A percentile compares a stretch with the other conserved stretches of the same genome.
phyloP scores from a whole-genome alignment of 2,888 invertebrate species.

The Bellardia bayeri region DNA sequence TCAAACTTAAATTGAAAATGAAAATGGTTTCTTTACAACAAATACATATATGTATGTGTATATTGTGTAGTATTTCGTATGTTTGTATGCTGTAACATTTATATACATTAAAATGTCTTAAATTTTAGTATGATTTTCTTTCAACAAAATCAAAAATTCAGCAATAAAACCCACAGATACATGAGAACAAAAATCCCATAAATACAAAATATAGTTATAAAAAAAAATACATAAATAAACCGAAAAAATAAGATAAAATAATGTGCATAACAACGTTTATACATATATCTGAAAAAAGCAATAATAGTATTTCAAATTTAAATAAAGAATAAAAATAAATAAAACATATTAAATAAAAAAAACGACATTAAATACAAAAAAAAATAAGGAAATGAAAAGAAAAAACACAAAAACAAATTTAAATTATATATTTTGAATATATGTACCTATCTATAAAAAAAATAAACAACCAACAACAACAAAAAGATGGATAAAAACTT shows the following conservation, averaged over 20 bases:
- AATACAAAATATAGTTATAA: conserved; percentile 42
- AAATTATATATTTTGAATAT: conserved; percentile 78
- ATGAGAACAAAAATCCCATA: conserved; percentile 49
- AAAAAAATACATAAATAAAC: conserved; percentile 23
- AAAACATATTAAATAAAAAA: conserved; percentile 49
- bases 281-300: conserved; percentile 67
- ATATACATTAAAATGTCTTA: conserved; percentile 11
- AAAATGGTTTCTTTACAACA: conserved; percentile 70
- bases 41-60: neutral
- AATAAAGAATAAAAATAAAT: conserved; percentile 37
- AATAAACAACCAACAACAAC: conserved; percentile 54
- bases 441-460: conserved; percentile 59
- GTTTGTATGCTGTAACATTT: conserved; percentile 15
- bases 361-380: conserved; percentile 54
- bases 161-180: conserved; percentile 69
- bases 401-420: conserved; percentile 76
- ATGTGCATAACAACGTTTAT: conserved; percentile 65
- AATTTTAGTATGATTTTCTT: conserved; percentile 16
- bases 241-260: conserved; percentile 41
- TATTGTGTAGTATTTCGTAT: neutral
- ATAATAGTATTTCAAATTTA: conserved; percentile 72
- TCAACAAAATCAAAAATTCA: conserved; percentile 52
- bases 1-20: conserved; percentile 58
- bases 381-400: conserved; percentile 41
- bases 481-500: conserved; percentile 54